Evolutionary conservation across 2,888 invertebrate species (phyloP), one percentile per base, ranked within the genome.

Genomic region (Trichacis sp.): DNA sequence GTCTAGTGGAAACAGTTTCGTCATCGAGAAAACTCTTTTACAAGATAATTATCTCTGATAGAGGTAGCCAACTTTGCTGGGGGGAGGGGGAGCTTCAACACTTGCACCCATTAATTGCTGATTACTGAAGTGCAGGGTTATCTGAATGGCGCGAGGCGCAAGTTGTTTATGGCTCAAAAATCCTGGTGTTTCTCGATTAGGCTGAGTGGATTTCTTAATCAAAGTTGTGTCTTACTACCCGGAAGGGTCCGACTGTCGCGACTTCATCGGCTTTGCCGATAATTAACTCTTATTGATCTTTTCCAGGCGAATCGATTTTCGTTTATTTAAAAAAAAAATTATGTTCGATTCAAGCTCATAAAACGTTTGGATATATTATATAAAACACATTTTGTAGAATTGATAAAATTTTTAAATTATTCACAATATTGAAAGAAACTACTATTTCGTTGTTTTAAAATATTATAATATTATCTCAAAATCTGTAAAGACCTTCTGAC

Each of bases 71-170:
- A 40, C 40, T 40, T 40, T 40, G 14, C 5, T 40, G 14, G 15
- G 3, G 14, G 11, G 14, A 15, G 40, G 33, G 4, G 1, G 40
- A n/a, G n/a, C n/a, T n/a, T n/a, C 14, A 40, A 40, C 40, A 40
- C 40, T 40, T 40, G 40, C 40, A 40, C 40, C 1, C 17, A 40
- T 40, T 40, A 40, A 40, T 40, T 40, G 40, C 40, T 40, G 40
- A 40, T 40, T 15, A 40, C 17, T 15, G 14, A 40, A 40, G 40
- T 40, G 36, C 36, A 36, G 36, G 36, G 36, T 36, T 36, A 36
- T 36, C 36, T 24, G 33, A n/a, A 6, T 33, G 33, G 33, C 5
- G 33, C 33, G n/a, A 6, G 8, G 11, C 11, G n/a, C 8, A n/a
- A 24, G 24, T 40, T 14, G 40, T 40, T 40, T 40, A 40, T 40